phyloP scores from a whole-genome alignment of 2,113 vertebrate species.

The Sarotherodon lohbergeri region DNA sequence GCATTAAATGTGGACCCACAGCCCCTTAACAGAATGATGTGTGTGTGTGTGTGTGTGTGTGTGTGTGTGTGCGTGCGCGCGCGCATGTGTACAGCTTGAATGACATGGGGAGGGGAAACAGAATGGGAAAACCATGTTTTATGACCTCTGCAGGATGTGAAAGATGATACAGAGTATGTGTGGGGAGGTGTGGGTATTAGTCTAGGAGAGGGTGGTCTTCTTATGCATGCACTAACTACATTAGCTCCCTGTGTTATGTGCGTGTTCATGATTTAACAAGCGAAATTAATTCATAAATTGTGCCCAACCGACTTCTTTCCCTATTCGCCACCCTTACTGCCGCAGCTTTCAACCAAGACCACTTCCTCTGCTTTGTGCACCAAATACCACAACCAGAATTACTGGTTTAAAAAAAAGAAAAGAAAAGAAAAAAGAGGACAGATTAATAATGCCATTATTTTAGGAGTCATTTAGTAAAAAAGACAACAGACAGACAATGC shows the following conservation, averaged over 20 bases:
- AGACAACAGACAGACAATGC: background rate
- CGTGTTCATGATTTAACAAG: conserved; percentile 36
- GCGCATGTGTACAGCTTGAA: background rate
- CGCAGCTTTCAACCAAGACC: background rate
- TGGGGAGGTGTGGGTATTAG: background rate
- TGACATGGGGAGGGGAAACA: conserved; percentile 33
- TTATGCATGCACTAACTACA: conserved; percentile 48
- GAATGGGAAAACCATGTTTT: conserved; percentile 48
- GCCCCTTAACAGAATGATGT: conserved; percentile 19
- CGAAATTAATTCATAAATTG: conserved; percentile 45
- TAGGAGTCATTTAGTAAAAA: background rate
- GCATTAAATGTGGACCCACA: conserved; percentile 65
- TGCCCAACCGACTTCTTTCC: background rate
- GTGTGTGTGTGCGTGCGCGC: background rate
- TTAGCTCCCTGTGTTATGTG: conserved; percentile 10
- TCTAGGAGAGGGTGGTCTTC: background rate
- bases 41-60: background rate
- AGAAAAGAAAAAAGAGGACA: background rate
- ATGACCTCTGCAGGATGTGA: conserved; percentile 57
- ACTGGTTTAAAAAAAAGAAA: background rate
- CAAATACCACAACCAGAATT: background rate
- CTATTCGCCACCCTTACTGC: conserved; percentile 10
- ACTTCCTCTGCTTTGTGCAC: background rate
- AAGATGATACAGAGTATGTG: conserved; percentile 34
- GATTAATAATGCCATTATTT: background rate